These are phyloP conservation scores for Siniperca obscura DNA, from an alignment of 2,797 vertebrate species.

Conservation along the genomic window DNA sequence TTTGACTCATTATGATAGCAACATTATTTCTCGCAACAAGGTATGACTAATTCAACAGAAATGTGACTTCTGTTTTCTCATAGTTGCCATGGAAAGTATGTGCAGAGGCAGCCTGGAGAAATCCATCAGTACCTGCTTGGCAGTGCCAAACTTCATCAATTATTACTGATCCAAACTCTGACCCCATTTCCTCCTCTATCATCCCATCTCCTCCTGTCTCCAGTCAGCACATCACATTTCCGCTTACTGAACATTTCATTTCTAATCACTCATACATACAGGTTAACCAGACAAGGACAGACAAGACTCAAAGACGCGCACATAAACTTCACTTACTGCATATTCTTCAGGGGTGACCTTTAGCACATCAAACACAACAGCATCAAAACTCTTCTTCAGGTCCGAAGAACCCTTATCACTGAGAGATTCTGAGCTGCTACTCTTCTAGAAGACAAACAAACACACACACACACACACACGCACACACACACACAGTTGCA, in stretches of 20 bases:
- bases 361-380: conserved; percentile 97
- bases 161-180: conserved; percentile 74
- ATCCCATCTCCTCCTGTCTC: conserved; percentile 34
- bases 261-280: not conserved
- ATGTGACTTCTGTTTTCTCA: conserved; percentile 12
- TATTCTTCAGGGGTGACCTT: conserved; percentile 99
- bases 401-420: conserved; percentile 95
- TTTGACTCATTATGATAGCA: not conserved
- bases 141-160: conserved; percentile 72
- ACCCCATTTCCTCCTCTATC: conserved; percentile 64
- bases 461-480: conserved; percentile 6
- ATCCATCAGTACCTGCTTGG: conserved; percentile 29
- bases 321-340: conserved; percentile 88
- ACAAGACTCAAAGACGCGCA: not conserved
- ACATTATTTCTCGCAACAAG: not conserved
- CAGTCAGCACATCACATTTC: conserved; percentile 38
- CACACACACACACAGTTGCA: not conserved
- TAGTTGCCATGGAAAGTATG: conserved; percentile 9
- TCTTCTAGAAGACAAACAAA: conserved; percentile 85
- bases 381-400: conserved; percentile 99
- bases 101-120: conserved; percentile 14
- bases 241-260: conserved; percentile 33
- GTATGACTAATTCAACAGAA: not conserved
- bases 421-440: conserved; percentile 98
- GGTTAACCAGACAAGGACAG: conserved; percentile 3